These are phyloP conservation scores for Phaedon cochleariae DNA, from an alignment of 2,888 invertebrate species.

Conservation along the genomic window DNA sequence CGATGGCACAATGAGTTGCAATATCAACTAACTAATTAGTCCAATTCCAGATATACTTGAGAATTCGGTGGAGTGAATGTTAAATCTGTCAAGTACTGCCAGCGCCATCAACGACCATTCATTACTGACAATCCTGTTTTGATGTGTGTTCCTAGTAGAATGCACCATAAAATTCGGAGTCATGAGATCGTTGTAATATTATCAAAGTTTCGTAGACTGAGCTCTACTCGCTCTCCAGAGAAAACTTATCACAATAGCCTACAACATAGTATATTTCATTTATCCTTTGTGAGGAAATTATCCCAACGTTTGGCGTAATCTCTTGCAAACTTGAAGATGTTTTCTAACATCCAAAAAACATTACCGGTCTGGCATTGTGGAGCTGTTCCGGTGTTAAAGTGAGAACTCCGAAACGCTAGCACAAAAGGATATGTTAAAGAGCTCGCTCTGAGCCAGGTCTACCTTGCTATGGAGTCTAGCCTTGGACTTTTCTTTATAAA, in stretches of 20 bases:
- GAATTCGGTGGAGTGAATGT: too few relatives aligned
- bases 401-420: neutral
- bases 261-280: constrained; percentile 32
- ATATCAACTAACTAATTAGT: too few relatives aligned
- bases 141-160: too few relatives aligned
- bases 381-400: neutral
- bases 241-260: constrained; percentile 29
- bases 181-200: neutral
- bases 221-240: constrained; percentile 26
- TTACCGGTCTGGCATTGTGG: constrained; percentile 9
- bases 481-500: too few relatives aligned
- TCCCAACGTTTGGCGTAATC: constrained; percentile 26
- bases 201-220: neutral
- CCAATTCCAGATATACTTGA: too few relatives aligned
- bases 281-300: constrained; percentile 37
- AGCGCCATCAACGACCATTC: too few relatives aligned
- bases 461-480: constrained; percentile 15
- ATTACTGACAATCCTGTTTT: too few relatives aligned
- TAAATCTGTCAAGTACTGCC: too few relatives aligned
- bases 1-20: too few relatives aligned
- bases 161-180: too few relatives aligned
- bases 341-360: constrained; percentile 27
- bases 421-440: constrained; percentile 2
- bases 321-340: constrained; percentile 26
- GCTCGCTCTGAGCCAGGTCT: neutral